These are phyloP conservation scores for Seriola quinqueradiata DNA, from an alignment of 2,113 vertebrate species.

Conservation along the genomic window DNA sequence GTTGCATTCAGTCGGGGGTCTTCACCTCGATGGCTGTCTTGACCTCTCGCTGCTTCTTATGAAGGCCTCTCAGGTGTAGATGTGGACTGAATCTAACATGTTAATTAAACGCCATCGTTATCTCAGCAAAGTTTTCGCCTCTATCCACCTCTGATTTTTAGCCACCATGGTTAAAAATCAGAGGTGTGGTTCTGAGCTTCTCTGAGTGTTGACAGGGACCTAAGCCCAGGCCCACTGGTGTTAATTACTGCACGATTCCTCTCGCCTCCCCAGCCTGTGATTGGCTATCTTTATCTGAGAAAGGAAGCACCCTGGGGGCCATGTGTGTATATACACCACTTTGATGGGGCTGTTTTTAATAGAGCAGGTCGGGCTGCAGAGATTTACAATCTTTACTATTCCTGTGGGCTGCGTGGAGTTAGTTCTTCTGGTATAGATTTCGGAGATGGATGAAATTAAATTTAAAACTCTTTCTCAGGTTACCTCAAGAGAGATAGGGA, in stretches of 20 bases:
- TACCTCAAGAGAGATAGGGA: constrained; percentile 5
- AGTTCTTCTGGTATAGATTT: constrained; percentile 47
- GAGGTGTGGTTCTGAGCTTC: constrained; percentile 23
- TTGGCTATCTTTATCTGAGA: constrained; percentile 59
- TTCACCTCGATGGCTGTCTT: constrained; percentile 6
- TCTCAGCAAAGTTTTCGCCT: constrained; percentile 28
- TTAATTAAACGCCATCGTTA: constrained; percentile 58
- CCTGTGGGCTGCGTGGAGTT: constrained; percentile 34
- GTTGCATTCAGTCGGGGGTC: background rate
- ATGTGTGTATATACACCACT: background rate
- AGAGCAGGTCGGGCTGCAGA: constrained; percentile 48
- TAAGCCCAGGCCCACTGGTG: constrained; percentile 46
- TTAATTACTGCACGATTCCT: constrained; percentile 61
- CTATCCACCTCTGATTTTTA: constrained; percentile 7
- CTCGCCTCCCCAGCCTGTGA: constrained; percentile 34
- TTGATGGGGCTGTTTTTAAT: constrained; percentile 69
- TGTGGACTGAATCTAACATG: constrained; percentile 18
- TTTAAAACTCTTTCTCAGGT: constrained; percentile 52
- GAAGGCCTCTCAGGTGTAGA: constrained; percentile 16
- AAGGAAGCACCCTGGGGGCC: constrained; percentile 34
- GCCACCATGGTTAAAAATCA: too few species aligned
- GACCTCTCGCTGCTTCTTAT: constrained; percentile 25
- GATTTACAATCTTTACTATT: constrained; percentile 55
- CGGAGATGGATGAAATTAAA: constrained; percentile 56
- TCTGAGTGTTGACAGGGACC: constrained; percentile 20